Evolutionary conservation across 2,113 vertebrate genomes (phyloP).

Genomic region (Salminus brasiliensis): DNA sequence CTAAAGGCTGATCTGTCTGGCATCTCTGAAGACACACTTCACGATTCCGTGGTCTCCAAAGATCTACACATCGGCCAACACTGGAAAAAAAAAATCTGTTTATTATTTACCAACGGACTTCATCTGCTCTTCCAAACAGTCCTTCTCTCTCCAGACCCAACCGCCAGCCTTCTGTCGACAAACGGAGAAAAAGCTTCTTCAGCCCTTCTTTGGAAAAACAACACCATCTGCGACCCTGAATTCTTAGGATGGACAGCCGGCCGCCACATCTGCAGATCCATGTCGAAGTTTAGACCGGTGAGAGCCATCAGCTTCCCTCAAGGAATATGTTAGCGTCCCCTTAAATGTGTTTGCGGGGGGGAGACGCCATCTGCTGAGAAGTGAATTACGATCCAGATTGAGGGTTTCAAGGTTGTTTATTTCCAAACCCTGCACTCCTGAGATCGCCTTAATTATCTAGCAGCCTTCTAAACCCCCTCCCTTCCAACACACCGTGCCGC

Average conservation of each 20-base stretch:
- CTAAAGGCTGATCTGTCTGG: neutral
- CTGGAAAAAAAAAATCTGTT: slow-evolving; percentile 11
- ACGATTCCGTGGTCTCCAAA: neutral
- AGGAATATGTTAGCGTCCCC: slow-evolving; percentile 19
- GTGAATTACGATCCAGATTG: slow-evolving; percentile 43
- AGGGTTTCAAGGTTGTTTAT: slow-evolving; percentile 44
- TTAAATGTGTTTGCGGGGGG: slow-evolving; percentile 21
- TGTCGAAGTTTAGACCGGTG: slow-evolving; percentile 4
- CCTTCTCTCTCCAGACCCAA: neutral
- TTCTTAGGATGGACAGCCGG: neutral
- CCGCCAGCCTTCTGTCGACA: neutral
- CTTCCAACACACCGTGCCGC: neutral
- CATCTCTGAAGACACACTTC: neutral
- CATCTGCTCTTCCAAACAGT: neutral
- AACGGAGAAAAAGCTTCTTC: neutral
- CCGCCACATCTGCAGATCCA: slow-evolving; percentile 4
- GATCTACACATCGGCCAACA: neutral
- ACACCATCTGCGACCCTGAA: slow-evolving; percentile 19
- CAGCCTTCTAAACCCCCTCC: slow-evolving; percentile 8
- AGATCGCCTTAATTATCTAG: slow-evolving; percentile 37
- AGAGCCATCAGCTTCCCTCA: neutral
- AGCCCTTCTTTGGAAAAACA: neutral
- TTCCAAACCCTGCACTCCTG: slow-evolving; percentile 34
- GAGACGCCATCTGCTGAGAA: slow-evolving; percentile 40
- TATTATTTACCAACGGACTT: slow-evolving; percentile 9